Base-by-base conservation (phyloP, 2,888 invertebrate species). In the Sesia apiformis region DNA sequence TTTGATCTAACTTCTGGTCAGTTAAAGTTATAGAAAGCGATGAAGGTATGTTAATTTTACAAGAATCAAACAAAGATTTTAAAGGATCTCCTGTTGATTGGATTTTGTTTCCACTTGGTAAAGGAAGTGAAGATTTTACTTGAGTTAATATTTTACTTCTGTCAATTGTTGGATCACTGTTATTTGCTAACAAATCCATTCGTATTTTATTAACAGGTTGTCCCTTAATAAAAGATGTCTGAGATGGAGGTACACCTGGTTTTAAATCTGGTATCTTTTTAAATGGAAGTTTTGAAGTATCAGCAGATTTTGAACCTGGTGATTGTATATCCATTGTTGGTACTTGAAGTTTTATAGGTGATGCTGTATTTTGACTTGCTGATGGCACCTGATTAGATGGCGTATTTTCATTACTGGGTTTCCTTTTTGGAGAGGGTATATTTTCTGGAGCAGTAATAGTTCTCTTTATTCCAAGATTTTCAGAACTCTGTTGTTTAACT, bases 21-120 rank as follows among this genome's bases (percentile, higher is more conserved):
- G 94, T 94, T 51, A 95, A 87, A 39, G 95, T 95, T 53, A 95
- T 95, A n/a, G 95, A 95, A n/a, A 95, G 81, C 55, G 95, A 95
- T 0, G 94, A 93, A 0, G 95, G 95, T 61, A 95, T 94, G 69
- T 93, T 94, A 51, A 95, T 92, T 73, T 94, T 94, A 76, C 93
- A 93, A 53, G 91, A 93, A 72, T 92, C 92, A 71, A 93, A 91
- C 53, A 93, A 76, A n/a, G 91, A 90, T 70, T 92, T 91, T 38
- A 90, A 67, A 46, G 87, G 85, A 64, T 90, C 87, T 56, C 90
- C 90, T 58, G 92, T 79, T 58, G 77, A 66, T 57, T 74, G 75
- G 5, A 68, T 67, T 57, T 72, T 60, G 60, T 63, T 75, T 58
- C 23, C 38, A 52, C 40, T 8, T 7, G 75, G 70, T 58, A 65